Conservation (phyloP, 2,888 invertebrate species). For the Dicycla oo region DNA sequence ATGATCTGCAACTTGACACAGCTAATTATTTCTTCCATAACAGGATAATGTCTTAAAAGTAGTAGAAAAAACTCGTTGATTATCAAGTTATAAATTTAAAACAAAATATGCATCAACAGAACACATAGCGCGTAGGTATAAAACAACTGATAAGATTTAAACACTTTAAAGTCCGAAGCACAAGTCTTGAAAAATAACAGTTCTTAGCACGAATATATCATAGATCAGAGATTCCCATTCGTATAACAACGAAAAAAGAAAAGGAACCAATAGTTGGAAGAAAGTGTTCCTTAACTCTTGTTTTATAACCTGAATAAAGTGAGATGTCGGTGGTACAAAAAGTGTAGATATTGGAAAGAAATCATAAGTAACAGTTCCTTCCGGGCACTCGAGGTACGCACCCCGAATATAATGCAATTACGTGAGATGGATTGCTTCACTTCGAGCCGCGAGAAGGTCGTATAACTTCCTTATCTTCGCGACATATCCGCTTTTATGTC, state of each 20-base stretch:
- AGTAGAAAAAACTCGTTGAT: neutral
- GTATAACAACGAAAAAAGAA: conserved; percentile 38
- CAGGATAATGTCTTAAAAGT: too few relatives aligned
- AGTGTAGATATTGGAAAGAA: conserved; percentile 74
- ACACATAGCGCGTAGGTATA: neutral
- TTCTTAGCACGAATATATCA: conserved; percentile 44
- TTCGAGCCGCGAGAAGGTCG: conserved; percentile 75
- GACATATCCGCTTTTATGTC: conserved; percentile 73
- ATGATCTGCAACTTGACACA: conserved; percentile 5
- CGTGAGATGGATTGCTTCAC: conserved; percentile 81
- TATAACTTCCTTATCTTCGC: conserved; percentile 79
- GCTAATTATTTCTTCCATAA: neutral
- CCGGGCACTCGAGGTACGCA: conserved; percentile 74
- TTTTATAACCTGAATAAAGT: conserved; percentile 62
- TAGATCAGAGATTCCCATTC: conserved; percentile 38
- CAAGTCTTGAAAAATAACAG: conserved; percentile 45
- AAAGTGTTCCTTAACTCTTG: conserved; percentile 62
- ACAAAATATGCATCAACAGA: neutral
- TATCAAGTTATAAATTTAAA: neutral
- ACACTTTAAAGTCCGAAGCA: conserved; percentile 7
- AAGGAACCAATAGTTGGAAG: conserved; percentile 54
- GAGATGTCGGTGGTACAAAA: conserved; percentile 61
- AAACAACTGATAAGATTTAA: neutral
- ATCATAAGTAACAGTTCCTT: conserved; percentile 74
- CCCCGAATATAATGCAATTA: conserved; percentile 84